Base-by-base conservation (phyloP, 2,113 vertebrate species). In the Prietella phreatophila region DNA sequence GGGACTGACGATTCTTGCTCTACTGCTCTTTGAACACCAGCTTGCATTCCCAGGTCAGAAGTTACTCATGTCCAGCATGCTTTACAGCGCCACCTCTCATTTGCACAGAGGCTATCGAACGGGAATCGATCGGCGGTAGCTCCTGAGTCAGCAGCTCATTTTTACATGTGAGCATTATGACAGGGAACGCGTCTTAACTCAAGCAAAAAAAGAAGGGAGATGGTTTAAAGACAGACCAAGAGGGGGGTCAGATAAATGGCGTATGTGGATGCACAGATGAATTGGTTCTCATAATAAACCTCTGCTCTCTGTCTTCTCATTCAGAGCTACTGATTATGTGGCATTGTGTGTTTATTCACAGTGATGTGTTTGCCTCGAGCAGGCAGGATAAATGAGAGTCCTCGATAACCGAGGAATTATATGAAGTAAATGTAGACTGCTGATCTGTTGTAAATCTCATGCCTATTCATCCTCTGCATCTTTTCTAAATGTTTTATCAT, bases 361-460 rank as follows among this genome's bases (percentile, higher is more conserved):
- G 93, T 93, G 92, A 93, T 94, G 93, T 93, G 95, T 95, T 88
- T 86, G 84, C 88, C 85, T 82, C 69, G 67, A 89, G 89, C 81
- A 80, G 89, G 50, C 88, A 85, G 87, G 89, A 91, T 88, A 79
- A 76, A 91, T 91, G 65, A 81, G 67, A 80, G 33, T 47, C 76
- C 47, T 81, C 69, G 61, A 71, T 89, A 88, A 84, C 78, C 73
- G 82, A 87, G 85, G 17, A 89, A 85, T 80, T 84, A 56, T 61
- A 85, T 88, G 79, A 86, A 87, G 84, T 73, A 89, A 81, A 76
- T 89, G 84, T 82, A 30, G 82, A 78, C 93, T 93, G 15, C 17
- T 19, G 56, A 93, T 85, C 53, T 75, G 93, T 94, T 95, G 95
- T 96, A 96, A 96, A 96, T 96, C 96, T 96, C 94, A 95, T 96